A percentile compares a stretch with the other conserved stretches of the same genome.
Evolutionary conservation across 2,888 invertebrate genomes (phyloP).

Genomic region (Mesorhabditis belari): DNA sequence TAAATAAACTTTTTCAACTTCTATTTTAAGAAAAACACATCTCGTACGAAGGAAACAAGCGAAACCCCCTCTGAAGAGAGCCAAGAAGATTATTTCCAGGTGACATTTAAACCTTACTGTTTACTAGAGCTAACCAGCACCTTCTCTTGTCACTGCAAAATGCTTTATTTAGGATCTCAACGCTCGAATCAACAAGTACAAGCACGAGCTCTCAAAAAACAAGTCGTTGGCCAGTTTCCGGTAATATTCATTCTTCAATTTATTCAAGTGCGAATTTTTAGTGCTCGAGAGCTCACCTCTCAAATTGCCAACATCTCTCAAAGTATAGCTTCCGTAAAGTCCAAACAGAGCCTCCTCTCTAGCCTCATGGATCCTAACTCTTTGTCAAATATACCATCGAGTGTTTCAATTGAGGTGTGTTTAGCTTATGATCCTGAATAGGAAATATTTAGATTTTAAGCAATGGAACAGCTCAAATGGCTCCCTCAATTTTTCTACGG

Average conservation of each 20-base stretch:
- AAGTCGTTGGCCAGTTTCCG: background rate
- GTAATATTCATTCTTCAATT: background rate
- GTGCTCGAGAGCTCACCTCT: slow-evolving; percentile 24
- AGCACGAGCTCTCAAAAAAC: background rate
- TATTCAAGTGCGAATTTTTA: slow-evolving; percentile 3
- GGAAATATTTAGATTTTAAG: slow-evolving; percentile 30
- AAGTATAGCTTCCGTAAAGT: slow-evolving; percentile 29
- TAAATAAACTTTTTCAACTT: no score
- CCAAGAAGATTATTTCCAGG: no score
- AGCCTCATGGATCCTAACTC: slow-evolving; percentile 16
- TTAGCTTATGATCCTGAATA: background rate
- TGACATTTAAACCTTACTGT: no score
- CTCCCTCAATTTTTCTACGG: slow-evolving; percentile 37
- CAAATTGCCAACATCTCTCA: slow-evolving; percentile 20
- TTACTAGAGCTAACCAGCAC: no score
- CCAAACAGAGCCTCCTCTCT: slow-evolving; percentile 20
- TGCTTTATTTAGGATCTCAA: background rate
- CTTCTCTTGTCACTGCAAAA: no score
- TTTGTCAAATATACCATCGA: slow-evolving; percentile 25
- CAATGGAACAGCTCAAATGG: slow-evolving; percentile 45
- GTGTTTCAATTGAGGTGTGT: slow-evolving; percentile 26
- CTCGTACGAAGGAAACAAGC: no score
- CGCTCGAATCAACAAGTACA: background rate
- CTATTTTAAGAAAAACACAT: no score
- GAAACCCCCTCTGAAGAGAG: no score